These are phyloP conservation scores for Campylomormyrus numenius DNA, from an alignment of 2,113 vertebrate species.

Conservation along the genomic window DNA sequence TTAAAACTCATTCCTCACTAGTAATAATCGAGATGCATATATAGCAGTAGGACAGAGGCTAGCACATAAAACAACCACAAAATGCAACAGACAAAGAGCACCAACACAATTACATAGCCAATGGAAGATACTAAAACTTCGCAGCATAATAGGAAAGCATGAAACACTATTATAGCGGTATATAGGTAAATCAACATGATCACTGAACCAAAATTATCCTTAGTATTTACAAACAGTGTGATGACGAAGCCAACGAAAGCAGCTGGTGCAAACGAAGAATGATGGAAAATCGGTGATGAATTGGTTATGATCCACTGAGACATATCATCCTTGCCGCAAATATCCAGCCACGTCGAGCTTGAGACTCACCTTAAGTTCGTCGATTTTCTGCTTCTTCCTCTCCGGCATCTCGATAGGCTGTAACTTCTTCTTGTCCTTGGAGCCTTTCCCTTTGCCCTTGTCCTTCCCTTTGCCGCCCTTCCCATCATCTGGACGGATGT, in stretches of 20 bases:
- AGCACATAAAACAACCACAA: background rate
- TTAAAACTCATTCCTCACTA: background rate
- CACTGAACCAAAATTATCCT: background rate
- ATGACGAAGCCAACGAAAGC: background rate
- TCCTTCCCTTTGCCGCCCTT: slow-evolving; percentile 59
- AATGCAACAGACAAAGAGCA: background rate
- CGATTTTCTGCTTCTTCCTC: slow-evolving; percentile 76
- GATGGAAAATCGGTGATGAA: background rate
- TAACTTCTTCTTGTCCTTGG: slow-evolving; percentile 62
- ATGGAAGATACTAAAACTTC: background rate
- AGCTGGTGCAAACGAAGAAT: background rate
- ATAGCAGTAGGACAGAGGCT: background rate
- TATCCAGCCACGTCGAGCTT: background rate
- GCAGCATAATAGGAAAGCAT: background rate
- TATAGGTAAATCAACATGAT: background rate
- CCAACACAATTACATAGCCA: background rate
- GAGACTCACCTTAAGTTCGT: slow-evolving; percentile 74
- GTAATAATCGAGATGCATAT: background rate
- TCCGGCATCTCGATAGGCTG: slow-evolving; percentile 61
- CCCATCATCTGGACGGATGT: slow-evolving; percentile 27
- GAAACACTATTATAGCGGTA: background rate
- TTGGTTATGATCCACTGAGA: background rate
- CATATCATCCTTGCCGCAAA: background rate
- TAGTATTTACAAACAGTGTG: background rate
- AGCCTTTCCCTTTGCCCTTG: slow-evolving; percentile 72